Percentiles rank a stretch among this genome's conserved stretches.
Conservation (phyloP, 2,113 vertebrate species). For the Galbula dea region DNA sequence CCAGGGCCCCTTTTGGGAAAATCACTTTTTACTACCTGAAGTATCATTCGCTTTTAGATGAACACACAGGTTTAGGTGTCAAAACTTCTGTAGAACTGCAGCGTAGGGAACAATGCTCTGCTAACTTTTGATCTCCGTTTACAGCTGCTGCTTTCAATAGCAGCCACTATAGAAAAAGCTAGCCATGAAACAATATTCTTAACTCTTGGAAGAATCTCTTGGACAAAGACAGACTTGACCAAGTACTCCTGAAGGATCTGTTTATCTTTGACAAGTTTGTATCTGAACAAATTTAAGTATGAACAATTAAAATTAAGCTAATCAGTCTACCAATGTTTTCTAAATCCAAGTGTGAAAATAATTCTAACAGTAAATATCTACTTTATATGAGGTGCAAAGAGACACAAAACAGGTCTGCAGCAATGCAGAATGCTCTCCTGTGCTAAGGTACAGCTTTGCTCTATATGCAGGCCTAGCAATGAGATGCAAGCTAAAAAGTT, state of each 20-base stretch:
- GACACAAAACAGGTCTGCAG: background rate
- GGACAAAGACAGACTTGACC: background rate
- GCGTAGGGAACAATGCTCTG: background rate
- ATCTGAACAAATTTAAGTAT: background rate
- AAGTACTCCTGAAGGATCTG: background rate
- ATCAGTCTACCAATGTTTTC: background rate
- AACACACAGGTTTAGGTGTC: background rate
- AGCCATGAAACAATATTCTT: background rate
- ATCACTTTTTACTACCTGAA: background rate
- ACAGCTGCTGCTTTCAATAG: background rate
- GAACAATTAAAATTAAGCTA: background rate
- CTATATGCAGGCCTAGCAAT: background rate
- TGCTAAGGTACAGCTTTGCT: background rate
- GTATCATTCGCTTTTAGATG: background rate
- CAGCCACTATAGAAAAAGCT: background rate
- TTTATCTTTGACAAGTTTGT: background rate
- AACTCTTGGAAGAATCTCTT: background rate
- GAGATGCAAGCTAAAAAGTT: background rate
- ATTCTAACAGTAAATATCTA: background rate
- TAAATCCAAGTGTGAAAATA: background rate
- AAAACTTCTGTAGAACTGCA: background rate
- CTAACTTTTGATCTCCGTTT: background rate
- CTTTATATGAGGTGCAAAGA: background rate
- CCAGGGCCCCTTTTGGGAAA: background rate
- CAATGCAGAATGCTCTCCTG: accelerated